These are phyloP conservation scores for Notolabrus celidotus DNA, from an alignment of 2,797 vertebrate species.

Conservation along the genomic window DNA sequence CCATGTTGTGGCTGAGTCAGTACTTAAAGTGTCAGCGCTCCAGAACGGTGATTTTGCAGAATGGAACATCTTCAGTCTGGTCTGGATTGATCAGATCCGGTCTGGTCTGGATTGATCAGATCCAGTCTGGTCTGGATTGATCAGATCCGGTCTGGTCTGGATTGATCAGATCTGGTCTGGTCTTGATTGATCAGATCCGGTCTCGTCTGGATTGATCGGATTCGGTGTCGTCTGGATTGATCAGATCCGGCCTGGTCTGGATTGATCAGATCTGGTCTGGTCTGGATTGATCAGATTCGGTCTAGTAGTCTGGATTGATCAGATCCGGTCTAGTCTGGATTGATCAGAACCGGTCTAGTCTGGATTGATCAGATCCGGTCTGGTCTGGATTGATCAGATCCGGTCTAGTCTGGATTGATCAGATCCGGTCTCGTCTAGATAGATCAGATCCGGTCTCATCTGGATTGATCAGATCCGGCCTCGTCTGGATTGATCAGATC, in stretches of 20 bases:
- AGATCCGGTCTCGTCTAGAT: no score
- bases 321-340: not conserved
- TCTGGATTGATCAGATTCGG: no score
- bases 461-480: not conserved
- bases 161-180: not conserved
- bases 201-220: no score
- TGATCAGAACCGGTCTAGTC: no score
- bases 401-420: no score
- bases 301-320: no score
- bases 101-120: no score
- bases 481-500: no score
- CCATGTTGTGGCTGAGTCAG: slow-evolving; percentile 3
- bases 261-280: not conserved
- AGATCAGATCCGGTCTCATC: rapidly evolving
- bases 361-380: slow-evolving; percentile 11
- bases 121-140: not conserved
- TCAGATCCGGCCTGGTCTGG: not conserved
- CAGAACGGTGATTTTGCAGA: not conserved
- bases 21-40: no score
- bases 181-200: not conserved
- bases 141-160: no score
- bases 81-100: not conserved
- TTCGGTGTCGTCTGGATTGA: no score
- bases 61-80: not conserved
- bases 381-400: not conserved